Base-by-base conservation (phyloP, 1,140 invertebrate species). In the Drosophila pruinosa region DNA sequence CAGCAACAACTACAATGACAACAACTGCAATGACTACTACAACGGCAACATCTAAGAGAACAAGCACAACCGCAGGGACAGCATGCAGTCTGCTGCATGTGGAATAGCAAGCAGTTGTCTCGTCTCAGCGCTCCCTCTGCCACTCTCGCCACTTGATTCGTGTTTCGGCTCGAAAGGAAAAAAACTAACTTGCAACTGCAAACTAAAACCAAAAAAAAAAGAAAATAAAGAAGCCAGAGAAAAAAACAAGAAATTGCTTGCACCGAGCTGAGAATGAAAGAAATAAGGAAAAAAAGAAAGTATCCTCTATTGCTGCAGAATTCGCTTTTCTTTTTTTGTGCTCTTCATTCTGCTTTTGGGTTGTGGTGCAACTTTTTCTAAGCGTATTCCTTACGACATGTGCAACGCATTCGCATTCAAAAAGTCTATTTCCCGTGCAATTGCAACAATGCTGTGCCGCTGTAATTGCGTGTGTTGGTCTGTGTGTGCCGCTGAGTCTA, bases 351-450 rank as follows among this genome's bases (percentile, higher is more conserved):
- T 39, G 43, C 52, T 64, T 65, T 48, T 31, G 34, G 39, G 22
- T 59, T 41, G 34, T 59, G 54, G 21, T 21, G 39, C 67, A 64
- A 62, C 50, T 82, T 74, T 88, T 82, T 88, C 78, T 75, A 88
- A 88, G 68, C 82, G 63, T 79, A 63, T 85, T 72, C 67, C 80
- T 53, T 73, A 61, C 77, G 82, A 78, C 82, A 88, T 88, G 82
- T 88, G 82, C 82, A 78, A 88, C 78, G 82, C 78, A 82, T 88
- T 88, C 78, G 78, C 78, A 88, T 88, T 88, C 82, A 82, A 82
- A 88, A 88, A 88, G 82, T 88, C 81, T 86, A 86, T 86, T 86
- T 86, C 78, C 81, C 82, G 78, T 88, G 82, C 82, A 85, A 86
- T 88, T 85, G 81, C 81, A 86, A 85, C 81, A 86, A 85, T 81